phyloP scores from a whole-genome alignment of 2,888 invertebrate species.

The Amphipoea oculea region DNA sequence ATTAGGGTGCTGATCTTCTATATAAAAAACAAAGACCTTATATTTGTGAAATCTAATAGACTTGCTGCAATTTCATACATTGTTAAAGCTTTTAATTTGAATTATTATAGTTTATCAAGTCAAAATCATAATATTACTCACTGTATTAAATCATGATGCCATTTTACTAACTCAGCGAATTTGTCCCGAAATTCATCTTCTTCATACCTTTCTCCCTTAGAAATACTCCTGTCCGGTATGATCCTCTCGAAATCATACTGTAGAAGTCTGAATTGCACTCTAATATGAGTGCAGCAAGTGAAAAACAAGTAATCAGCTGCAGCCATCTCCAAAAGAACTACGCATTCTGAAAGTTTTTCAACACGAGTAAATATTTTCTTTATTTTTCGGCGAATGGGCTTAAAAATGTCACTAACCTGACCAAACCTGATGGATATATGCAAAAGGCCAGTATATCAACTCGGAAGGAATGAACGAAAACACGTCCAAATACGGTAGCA shows the following conservation, averaged over 20 bases:
- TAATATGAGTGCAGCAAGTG: slow-evolving; percentile 73
- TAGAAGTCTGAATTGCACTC: slow-evolving; percentile 71
- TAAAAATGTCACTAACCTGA: slow-evolving; percentile 66
- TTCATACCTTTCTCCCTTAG: slow-evolving; percentile 21
- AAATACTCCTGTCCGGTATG: slow-evolving; percentile 47
- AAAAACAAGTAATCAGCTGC: slow-evolving; percentile 75
- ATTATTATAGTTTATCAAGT: not conserved
- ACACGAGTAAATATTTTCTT: not conserved
- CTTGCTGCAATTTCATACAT: not conserved
- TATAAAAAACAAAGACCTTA: no score
- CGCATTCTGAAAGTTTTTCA: slow-evolving; percentile 69
- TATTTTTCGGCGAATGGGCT: not conserved
- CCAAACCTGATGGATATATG: slow-evolving; percentile 75
- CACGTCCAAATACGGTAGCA: slow-evolving; percentile 73
- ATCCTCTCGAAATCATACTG: slow-evolving; percentile 68
- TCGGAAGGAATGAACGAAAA: slow-evolving; percentile 73
- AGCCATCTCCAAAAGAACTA: slow-evolving; percentile 71
- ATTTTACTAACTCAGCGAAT: slow-evolving; percentile 64
- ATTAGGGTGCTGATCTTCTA: not conserved
- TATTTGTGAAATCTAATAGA: not conserved
- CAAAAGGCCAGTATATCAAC: slow-evolving; percentile 72
- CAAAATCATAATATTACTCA: slow-evolving; percentile 43
- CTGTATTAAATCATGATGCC: slow-evolving; percentile 75
- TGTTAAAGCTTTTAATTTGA: not conserved
- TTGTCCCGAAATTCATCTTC: slow-evolving; percentile 50